Base-by-base conservation (phyloP, 2,797 vertebrate species). In the Scolopax bukidnonensis region DNA sequence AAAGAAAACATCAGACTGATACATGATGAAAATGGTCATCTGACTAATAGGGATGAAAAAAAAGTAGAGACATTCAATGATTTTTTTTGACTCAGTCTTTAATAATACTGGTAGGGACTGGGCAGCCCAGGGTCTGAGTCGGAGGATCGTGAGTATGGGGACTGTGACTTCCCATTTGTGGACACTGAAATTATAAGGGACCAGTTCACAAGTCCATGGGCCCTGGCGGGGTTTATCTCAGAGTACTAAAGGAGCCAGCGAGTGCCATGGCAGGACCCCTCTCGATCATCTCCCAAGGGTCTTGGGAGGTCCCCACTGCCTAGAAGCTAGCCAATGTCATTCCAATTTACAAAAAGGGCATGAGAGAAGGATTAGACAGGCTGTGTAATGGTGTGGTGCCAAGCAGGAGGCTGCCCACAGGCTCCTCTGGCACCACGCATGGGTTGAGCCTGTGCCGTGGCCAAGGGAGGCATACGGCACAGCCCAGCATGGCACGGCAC, bases 401-500 rank as follows among this genome's bases (percentile, higher is more conserved):
- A 4, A 19, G 16, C 19, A 63, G n/a, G 8, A 79, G 28, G 28
- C 21, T 59, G 20, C 47, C 9, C 0, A 1, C 17, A 40, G n/a
- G 9, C 18, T 81, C 19, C n/a, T 68, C 41, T 4, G 3, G 28
- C 17, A 12, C 18, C 13, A 7, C 6, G 4, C 2, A 1, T 6
- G 15, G 33, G 9, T 40, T 48, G 32, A 5, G 3, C 38, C 17
- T 1, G 1, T 33, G 28, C 14, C 4, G 0, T 0, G 2, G 36
- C 28, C 3, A 2, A 74, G 54, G 15, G 32, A 45, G 10, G 17
- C 0, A 0, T 41, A 30, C 0, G 4, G 41, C 20, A 33, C 0
- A 3, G 38, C 38, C 17, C 3, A 8, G 16, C 30, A 47, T 0
- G 1, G 40, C 45, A 51, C 0, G 3, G 40, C 30, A 51, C 32